Percentiles rank a stretch among this genome's conserved stretches.
These are phyloP conservation scores for Struthidea cinerea DNA, from an alignment of 2,113 vertebrate species.

Conservation along the genomic window DNA sequence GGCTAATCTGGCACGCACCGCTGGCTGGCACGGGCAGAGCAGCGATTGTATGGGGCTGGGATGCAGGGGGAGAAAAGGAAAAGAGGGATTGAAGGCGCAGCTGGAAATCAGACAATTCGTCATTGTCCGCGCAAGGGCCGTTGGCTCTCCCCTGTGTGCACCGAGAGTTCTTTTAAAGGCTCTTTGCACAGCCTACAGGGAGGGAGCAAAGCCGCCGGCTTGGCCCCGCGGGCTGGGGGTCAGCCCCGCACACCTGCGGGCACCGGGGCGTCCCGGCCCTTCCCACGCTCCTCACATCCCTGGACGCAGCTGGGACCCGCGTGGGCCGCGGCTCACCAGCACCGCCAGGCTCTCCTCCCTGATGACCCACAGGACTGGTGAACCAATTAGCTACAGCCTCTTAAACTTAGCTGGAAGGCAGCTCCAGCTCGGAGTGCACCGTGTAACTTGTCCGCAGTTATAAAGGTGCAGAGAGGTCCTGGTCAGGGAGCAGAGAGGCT, in stretches of 20 bases:
- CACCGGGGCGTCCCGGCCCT: not conserved
- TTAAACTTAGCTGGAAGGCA: not conserved
- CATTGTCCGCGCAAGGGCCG: not conserved
- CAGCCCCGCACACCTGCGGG: not conserved
- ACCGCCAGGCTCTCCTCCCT: not conserved
- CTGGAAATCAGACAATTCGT: not conserved
- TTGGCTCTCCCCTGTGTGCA: not conserved
- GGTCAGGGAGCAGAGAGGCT: not conserved
- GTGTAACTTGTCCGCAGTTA: rapidly evolving
- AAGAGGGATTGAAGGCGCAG: not conserved
- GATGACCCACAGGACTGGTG: not conserved
- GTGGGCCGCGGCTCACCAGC: not conserved
- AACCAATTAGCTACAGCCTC: not conserved
- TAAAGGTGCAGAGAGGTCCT: not conserved
- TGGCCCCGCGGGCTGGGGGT: not conserved
- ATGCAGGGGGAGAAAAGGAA: not conserved
- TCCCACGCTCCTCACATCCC: not conserved
- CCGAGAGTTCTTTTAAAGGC: not conserved
- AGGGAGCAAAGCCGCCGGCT: not conserved
- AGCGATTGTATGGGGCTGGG: not conserved
- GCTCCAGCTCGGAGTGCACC: not conserved
- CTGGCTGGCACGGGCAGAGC: not conserved
- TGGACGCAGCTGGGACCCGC: not conserved
- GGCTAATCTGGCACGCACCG: not conserved
- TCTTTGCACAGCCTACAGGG: not conserved